These are phyloP conservation scores for Philaenus spumarius DNA, from an alignment of 1,140 invertebrate genomes.

Conservation along the genomic window DNA sequence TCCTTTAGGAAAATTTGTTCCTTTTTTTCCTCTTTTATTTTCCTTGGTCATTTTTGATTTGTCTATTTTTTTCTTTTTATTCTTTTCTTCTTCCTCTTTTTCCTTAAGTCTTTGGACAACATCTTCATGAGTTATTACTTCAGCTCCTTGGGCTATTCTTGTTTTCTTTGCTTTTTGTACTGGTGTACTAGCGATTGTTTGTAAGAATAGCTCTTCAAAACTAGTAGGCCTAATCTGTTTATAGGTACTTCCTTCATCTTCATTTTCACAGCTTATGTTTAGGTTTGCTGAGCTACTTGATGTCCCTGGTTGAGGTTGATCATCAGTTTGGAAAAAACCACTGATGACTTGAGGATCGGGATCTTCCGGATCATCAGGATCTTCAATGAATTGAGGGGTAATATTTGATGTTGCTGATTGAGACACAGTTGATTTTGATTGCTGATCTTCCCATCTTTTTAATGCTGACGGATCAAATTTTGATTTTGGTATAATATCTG, in stretches of 20 bases:
- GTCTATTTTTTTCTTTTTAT: neutral
- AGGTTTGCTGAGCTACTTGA: neutral
- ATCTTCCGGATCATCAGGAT: slow-evolving; percentile 7
- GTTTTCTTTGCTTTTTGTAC: neutral
- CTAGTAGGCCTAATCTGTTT: slow-evolving; percentile 2
- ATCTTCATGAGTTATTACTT: slow-evolving; percentile 8
- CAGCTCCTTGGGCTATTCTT: slow-evolving; percentile 9
- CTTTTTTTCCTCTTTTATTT: neutral
- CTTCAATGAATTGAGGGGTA: slow-evolving; percentile 11
- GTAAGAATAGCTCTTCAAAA: neutral
- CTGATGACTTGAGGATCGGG: slow-evolving; percentile 1
- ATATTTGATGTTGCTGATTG: slow-evolving; percentile 23
- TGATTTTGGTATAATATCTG: too few relatives aligned
- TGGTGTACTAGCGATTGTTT: slow-evolving; percentile 8
- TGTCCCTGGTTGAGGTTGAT: neutral
- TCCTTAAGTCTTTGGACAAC: slow-evolving; percentile 7
- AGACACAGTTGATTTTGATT: slow-evolving; percentile 28
- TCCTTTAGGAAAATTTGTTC: neutral
- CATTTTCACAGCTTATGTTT: slow-evolving; percentile 2
- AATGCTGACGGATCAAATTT: slow-evolving; percentile 3
- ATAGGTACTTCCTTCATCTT: neutral
- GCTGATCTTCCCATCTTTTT: slow-evolving; percentile 23
- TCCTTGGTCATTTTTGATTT: too few relatives aligned
- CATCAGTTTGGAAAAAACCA: neutral
- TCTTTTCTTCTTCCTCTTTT: slow-evolving; percentile 3